Percentiles rank a stretch among this genome's conserved stretches.
These are phyloP conservation scores for Rhipidura dahli DNA, from an alignment of 2,113 vertebrate genomes.

Conservation along the genomic window DNA sequence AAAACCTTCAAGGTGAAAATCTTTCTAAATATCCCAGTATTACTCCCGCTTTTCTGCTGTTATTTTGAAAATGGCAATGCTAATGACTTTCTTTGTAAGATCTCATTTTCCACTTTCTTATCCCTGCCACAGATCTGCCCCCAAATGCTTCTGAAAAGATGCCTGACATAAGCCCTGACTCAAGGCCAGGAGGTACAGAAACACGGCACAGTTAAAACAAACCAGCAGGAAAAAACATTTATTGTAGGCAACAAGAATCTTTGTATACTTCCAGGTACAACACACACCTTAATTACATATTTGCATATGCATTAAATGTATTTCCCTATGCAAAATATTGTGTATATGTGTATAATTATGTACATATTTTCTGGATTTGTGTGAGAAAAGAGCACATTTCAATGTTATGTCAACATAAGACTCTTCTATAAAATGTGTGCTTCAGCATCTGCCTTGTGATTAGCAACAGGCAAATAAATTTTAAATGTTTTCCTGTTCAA, in stretches of 20 bases:
- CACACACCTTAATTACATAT: not conserved
- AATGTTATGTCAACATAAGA: not conserved
- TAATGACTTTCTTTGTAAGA: constrained; percentile 55
- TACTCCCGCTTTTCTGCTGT: not conserved
- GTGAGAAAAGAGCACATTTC: not conserved
- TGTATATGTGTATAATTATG: not conserved
- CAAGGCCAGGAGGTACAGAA: not conserved
- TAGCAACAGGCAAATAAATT: not conserved
- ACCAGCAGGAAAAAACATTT: not conserved
- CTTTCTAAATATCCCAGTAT: not conserved
- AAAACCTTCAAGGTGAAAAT: not conserved
- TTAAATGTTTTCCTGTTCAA: not conserved
- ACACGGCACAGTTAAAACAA: not conserved
- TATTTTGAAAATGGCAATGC: constrained; percentile 38
- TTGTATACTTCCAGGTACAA: not conserved
- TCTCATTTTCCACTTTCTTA: constrained; percentile 53
- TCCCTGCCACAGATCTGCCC: constrained; percentile 39
- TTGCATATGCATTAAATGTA: not conserved
- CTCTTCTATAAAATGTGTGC: not conserved
- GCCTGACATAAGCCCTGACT: not conserved
- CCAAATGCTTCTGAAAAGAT: not conserved
- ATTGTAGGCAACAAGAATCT: not conserved
- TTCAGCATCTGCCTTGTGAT: not conserved
- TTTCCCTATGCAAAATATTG: not conserved
- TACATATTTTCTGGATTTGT: not conserved